Evolutionary conservation across 2,888 invertebrate species (phyloP), one percentile per base, ranked within the genome.

Genomic region (Sabellastarte sp.): DNA sequence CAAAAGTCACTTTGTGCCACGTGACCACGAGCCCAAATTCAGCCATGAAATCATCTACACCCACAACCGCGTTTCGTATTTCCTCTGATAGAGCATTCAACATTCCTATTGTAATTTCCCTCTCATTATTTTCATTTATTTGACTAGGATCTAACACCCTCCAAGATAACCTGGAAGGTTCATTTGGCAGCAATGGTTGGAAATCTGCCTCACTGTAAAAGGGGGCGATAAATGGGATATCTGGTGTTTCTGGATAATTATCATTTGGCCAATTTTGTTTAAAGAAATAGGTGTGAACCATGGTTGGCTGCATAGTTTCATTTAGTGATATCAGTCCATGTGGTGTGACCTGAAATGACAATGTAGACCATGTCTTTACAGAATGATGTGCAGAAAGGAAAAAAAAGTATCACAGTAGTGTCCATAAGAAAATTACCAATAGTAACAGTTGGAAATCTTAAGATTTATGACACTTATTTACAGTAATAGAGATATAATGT

Each of bases 201-300:
- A 66, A 57, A 24, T 61, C 29, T n/a, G 62, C 63, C 0, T 67
- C 73, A 5, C 68, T 56, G 63, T 72, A 71, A 52, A 72, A 74
- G 3, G 75, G 75, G 2, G 74, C 75, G n/a, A 76, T 69, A 41
- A 76, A 76, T 1, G 76, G 75, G 2, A 64, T 56, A 58, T 75
- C 74, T 0, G 63, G 59, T 5, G 62, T 61, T 10, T 31, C 51
- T 4, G 63, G 63, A 32, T 63, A 63, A 29, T 57, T 15, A 5
- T 41, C 29, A 29, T 63, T 63, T 24, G 63, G 63, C 57, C 57
- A 63, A 5, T 29, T 4, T 4, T 63, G n/a, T n/a, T n/a, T n/a
- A n/a, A n/a, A n/a, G n/a, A n/a, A n/a, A n/a, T n/a, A n/a, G n/a
- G n/a, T n/a, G n/a, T n/a, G n/a, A n/a, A n/a, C n/a, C n/a, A n/a